A percentile compares a stretch with the other conserved stretches of the same genome.
phyloP scores from a whole-genome alignment of 2,113 vertebrate genomes.

The Chrysochloris asiatica region DNA sequence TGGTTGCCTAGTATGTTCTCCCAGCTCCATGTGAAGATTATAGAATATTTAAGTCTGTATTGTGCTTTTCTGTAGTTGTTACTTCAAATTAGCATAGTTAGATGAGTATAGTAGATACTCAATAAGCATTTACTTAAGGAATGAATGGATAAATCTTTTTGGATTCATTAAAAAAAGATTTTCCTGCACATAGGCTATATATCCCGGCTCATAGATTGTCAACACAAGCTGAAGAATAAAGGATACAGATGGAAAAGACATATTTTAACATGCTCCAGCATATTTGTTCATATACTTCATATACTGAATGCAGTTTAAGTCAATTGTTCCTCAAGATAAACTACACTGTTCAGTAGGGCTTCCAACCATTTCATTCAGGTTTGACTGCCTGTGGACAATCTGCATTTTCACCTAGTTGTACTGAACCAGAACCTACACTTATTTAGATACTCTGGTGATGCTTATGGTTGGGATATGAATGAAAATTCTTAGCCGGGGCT shows the following conservation, averaged over 20 bases:
- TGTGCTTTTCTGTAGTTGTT: neutral
- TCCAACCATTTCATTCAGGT: neutral
- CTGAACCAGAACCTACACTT: too few relatives aligned
- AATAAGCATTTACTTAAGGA: neutral
- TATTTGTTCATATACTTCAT: neutral
- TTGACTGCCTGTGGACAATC: neutral
- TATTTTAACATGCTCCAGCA: conserved; percentile 32
- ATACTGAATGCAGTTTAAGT: conserved; percentile 26
- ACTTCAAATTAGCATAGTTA: neutral
- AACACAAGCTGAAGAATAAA: neutral
- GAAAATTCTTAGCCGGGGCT: neutral
- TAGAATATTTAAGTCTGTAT: neutral
- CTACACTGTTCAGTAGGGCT: neutral
- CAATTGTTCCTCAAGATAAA: conserved; percentile 29
- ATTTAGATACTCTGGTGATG: too few relatives aligned
- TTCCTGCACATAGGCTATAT: neutral
- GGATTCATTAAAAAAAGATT: conserved; percentile 46
- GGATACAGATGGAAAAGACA: conserved; percentile 25
- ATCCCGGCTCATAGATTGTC: conserved; percentile 33
- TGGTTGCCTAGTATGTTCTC: neutral
- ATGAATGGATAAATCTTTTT: conserved; percentile 2
- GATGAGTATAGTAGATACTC: neutral
- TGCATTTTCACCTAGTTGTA: neutral
- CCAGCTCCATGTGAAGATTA: neutral
- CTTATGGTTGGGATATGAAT: neutral